Evolutionary conservation across 2,797 vertebrate species (phyloP).

Genomic region (Enteromius treurensis): DNA sequence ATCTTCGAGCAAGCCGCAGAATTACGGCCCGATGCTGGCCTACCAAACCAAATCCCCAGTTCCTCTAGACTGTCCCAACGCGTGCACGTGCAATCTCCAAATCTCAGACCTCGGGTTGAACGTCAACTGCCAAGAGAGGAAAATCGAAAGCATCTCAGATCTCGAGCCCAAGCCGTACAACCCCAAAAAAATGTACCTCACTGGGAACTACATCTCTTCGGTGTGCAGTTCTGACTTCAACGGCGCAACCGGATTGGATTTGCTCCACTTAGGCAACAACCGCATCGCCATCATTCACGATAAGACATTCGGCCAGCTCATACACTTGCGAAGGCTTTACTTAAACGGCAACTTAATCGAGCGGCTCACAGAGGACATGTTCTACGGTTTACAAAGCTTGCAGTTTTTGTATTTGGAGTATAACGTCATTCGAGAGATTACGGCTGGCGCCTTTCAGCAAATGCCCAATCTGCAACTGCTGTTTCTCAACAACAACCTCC

Average conservation of each 20-base stretch:
- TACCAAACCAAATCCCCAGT: constrained; percentile 99
- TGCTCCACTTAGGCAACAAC: constrained; percentile 97
- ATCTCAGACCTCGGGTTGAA: constrained; percentile 97
- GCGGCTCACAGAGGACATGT: constrained; percentile 85
- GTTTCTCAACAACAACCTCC: constrained; percentile 95
- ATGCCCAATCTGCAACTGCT: constrained; percentile 94
- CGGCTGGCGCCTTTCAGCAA: constrained; percentile 85
- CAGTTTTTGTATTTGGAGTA: constrained; percentile 97
- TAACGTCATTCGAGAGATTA: constrained; percentile 91
- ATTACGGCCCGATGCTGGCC: constrained; percentile 92
- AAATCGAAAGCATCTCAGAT: constrained; percentile 92
- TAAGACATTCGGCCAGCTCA: constrained; percentile 89
- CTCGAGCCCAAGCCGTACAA: constrained; percentile 97
- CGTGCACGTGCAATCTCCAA: constrained; percentile 96
- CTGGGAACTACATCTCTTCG: constrained; percentile 90
- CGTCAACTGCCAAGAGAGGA: constrained; percentile 96
- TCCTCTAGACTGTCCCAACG: constrained; percentile 95
- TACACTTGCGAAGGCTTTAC: constrained; percentile 90
- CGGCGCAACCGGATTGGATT: constrained; percentile 90
- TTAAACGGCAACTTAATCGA: constrained; percentile 95
- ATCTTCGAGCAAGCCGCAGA: constrained; percentile 87
- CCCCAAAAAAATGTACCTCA: constrained; percentile 98
- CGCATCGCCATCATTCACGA: constrained; percentile 90
- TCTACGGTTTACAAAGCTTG: constrained; percentile 90
- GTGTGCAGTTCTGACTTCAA: constrained; percentile 90